A percentile compares a stretch with the other conserved stretches of the same genome.
phyloP scores from a whole-genome alignment of 2,797 vertebrate genomes.

The Xerus rutilus region DNA sequence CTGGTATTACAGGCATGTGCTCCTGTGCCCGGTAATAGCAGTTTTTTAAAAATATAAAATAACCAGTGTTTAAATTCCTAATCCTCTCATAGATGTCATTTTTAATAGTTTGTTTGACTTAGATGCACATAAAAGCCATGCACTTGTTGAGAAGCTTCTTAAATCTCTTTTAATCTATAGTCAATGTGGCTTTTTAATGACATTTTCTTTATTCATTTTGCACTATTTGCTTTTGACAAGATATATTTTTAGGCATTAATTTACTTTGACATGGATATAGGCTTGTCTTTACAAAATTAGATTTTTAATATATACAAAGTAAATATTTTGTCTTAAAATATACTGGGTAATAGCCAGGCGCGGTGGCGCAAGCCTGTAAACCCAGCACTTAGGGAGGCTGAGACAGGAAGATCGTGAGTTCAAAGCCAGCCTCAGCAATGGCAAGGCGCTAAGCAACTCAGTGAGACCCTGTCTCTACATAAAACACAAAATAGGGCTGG shows the following conservation, averaged over 20 bases:
- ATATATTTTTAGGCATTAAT: not conserved
- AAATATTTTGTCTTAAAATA: constrained; percentile 53
- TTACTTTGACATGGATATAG: not conserved
- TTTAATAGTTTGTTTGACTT: constrained; percentile 35
- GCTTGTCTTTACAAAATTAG: constrained; percentile 18
- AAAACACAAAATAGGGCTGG: too few relatives aligned
- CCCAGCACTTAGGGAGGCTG: too few relatives aligned
- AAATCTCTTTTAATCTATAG: constrained; percentile 54
- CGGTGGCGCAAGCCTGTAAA: too few relatives aligned
- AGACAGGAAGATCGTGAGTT: too few relatives aligned
- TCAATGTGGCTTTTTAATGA: constrained; percentile 12
- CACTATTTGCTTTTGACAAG: constrained; percentile 23
- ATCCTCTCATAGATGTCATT: not conserved
- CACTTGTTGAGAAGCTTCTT: not conserved
- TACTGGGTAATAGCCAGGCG: not conserved
- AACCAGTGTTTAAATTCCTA: not conserved
- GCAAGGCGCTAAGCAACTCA: too few relatives aligned
- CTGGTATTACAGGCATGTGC: too few relatives aligned
- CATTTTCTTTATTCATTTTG: constrained; percentile 24
- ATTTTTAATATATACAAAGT: constrained; percentile 31
- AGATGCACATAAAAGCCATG: not conserved
- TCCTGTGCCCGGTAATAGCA: not conserved
- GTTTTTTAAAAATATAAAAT: constrained; percentile 39
- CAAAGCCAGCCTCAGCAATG: too few relatives aligned
- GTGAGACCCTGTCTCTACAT: too few relatives aligned